phyloP scores from a whole-genome alignment of 2,888 invertebrate genomes.

The Heliothis peltigera region DNA sequence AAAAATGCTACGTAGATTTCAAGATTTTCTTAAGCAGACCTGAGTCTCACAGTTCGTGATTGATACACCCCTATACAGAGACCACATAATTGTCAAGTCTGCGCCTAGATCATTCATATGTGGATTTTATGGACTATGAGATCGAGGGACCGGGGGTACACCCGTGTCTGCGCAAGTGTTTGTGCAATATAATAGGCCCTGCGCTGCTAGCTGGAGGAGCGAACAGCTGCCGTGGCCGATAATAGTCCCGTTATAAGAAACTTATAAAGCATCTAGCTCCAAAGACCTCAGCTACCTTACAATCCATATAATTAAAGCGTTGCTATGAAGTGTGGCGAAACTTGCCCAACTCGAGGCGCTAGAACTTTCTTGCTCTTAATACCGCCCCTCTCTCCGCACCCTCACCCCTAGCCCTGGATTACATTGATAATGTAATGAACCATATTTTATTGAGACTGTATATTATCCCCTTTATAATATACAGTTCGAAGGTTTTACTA shows the following conservation, averaged over 20 bases:
- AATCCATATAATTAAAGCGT: conserved; percentile 53
- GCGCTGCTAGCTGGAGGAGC: too few relatives aligned
- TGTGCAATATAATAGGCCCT: too few relatives aligned
- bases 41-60: too few relatives aligned
- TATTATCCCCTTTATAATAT: conserved; percentile 4
- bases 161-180: too few relatives aligned
- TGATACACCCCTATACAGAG: too few relatives aligned
- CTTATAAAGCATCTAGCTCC: conserved; percentile 1
- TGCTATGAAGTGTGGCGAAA: conserved; percentile 44
- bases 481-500: conserved; percentile 7
- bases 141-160: too few relatives aligned
- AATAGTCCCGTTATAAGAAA: conserved; percentile 4
- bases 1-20: too few relatives aligned
- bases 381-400: conserved; percentile 16
- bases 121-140: too few relatives aligned
- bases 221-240: too few relatives aligned
- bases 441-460: conserved; percentile 24
- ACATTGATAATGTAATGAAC: conserved; percentile 23
- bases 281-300: conserved; percentile 21
- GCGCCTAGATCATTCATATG: too few relatives aligned
- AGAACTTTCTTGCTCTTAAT: conserved; percentile 59
- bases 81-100: too few relatives aligned
- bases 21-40: too few relatives aligned
- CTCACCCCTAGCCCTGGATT: conserved; percentile 8
- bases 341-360: conserved; percentile 18